These are phyloP conservation scores for Zosterops borbonicus DNA, from an alignment of 2,113 vertebrate species.

Conservation along the genomic window DNA sequence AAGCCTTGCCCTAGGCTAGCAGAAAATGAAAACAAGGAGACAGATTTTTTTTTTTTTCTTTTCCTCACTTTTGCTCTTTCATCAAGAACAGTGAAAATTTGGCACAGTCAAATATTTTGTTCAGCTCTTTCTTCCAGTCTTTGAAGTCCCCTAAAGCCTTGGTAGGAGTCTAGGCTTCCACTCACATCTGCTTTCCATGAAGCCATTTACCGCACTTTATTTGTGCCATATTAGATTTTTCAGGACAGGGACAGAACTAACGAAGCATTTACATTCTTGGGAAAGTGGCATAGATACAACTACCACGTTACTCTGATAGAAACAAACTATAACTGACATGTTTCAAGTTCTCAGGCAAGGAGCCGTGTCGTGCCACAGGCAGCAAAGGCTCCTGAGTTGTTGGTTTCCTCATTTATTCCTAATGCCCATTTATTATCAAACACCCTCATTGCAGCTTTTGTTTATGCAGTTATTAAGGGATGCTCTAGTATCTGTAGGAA, in stretches of 20 bases:
- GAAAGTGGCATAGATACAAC: slow-evolving; percentile 39
- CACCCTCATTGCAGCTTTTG: neutral
- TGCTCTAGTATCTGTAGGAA: neutral
- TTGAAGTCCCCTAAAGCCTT: slow-evolving; percentile 66
- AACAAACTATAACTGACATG: slow-evolving; percentile 18
- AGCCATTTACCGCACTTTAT: slow-evolving; percentile 63
- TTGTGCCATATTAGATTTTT: slow-evolving; percentile 70
- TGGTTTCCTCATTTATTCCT: neutral
- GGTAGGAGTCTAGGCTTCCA: slow-evolving; percentile 62
- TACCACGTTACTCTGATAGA: slow-evolving; percentile 53
- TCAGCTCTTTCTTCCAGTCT: slow-evolving; percentile 62
- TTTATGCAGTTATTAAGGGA: neutral
- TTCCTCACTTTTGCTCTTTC: slow-evolving; percentile 64
- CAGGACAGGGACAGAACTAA: slow-evolving; percentile 62
- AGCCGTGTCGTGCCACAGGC: neutral
- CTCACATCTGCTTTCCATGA: slow-evolving; percentile 74
- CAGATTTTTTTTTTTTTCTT: slow-evolving; percentile 6
- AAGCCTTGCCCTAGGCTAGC: slow-evolving; percentile 64
- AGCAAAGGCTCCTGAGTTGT: neutral
- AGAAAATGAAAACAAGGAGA: slow-evolving; percentile 72
- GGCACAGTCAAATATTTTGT: slow-evolving; percentile 66
- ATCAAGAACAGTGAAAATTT: slow-evolving; percentile 72
- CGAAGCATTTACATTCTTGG: slow-evolving; percentile 60
- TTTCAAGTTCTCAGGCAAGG: neutral
- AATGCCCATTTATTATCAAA: neutral